Conservation (phyloP, 1,140 invertebrate genomes). For the Stegodyphus dumicola region DNA sequence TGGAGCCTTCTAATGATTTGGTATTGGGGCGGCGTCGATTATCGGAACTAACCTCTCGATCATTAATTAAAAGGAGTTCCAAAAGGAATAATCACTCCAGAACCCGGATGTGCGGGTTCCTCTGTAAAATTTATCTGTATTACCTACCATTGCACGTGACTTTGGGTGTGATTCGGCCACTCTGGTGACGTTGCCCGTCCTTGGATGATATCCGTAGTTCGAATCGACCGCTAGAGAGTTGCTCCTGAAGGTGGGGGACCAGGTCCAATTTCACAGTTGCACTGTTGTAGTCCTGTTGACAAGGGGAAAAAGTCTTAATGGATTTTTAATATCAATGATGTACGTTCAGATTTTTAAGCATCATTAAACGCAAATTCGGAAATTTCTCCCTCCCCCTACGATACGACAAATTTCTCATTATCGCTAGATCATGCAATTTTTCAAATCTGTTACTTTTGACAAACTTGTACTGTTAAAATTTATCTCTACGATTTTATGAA, state of each 20-base stretch:
- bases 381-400: no score
- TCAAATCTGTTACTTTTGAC: no score
- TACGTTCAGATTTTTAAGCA: no score
- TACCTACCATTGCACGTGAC: slow-evolving; percentile 62
- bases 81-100: not conserved
- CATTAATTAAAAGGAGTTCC: not conserved
- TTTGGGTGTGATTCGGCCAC: slow-evolving; percentile 60
- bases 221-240: slow-evolving; percentile 25
- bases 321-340: no score
- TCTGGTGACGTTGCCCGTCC: slow-evolving; percentile 29
- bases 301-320: no score
- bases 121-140: not conserved
- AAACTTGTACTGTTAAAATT: no score
- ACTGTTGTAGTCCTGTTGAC: slow-evolving; percentile 39
- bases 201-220: slow-evolving; percentile 42
- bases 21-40: not conserved
- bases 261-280: slow-evolving; percentile 60
- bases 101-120: slow-evolving; percentile 13
- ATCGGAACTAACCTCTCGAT: not conserved
- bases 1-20: slow-evolving; percentile 8
- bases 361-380: no score
- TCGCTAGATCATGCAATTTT: no score
- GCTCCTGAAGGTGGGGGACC: slow-evolving; percentile 11
- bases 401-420: no score
- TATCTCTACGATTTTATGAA: no score